Percentiles rank a stretch among this genome's conserved stretches.
Conservation (phyloP, 1,140 invertebrate genomes). For the Achroia grisella region DNA sequence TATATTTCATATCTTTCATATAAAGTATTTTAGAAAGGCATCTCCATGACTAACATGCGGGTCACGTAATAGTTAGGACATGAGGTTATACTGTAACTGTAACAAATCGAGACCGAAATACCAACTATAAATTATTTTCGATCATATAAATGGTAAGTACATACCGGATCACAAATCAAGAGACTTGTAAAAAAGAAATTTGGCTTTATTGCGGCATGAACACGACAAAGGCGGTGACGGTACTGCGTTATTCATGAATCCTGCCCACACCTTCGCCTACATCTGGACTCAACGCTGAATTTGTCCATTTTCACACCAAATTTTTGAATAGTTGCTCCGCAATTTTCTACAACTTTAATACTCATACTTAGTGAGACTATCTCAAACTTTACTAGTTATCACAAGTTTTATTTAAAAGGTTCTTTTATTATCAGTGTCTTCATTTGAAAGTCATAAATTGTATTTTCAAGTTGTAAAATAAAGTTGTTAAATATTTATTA, state of each 20-base stretch:
- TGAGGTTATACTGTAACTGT: too few relatives aligned
- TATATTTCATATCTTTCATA: too few relatives aligned
- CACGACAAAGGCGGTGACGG: constrained; percentile 45
- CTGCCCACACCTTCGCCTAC: constrained; percentile 27
- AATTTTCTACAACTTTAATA: constrained; percentile 2
- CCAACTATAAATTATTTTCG: constrained; percentile 14
- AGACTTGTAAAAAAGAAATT: constrained; percentile 38
- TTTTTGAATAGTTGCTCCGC: constrained; percentile 31
- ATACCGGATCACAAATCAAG: constrained; percentile 18
- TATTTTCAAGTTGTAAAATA: too few relatives aligned
- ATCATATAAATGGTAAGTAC: constrained; percentile 11
- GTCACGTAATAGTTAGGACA: too few relatives aligned
- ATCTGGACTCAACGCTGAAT: constrained; percentile 35
- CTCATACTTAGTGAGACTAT: constrained; percentile 1
- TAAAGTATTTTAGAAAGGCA: too few relatives aligned
- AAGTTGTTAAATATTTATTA: too few relatives aligned
- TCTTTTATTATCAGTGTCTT: too few relatives aligned
- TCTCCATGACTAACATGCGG: too few relatives aligned
- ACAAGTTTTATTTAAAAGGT: too few relatives aligned
- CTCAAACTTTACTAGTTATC: constrained; percentile 20
- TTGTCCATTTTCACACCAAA: constrained; percentile 37
- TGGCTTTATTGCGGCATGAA: constrained; percentile 34
- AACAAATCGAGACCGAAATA: constrained; percentile 14
- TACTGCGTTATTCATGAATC: constrained; percentile 50
- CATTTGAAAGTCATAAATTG: too few relatives aligned